A percentile compares a stretch with the other conserved stretches of the same genome.
Evolutionary conservation across 2,797 vertebrate species (phyloP).

Genomic region (Coccyzus lansbergi): DNA sequence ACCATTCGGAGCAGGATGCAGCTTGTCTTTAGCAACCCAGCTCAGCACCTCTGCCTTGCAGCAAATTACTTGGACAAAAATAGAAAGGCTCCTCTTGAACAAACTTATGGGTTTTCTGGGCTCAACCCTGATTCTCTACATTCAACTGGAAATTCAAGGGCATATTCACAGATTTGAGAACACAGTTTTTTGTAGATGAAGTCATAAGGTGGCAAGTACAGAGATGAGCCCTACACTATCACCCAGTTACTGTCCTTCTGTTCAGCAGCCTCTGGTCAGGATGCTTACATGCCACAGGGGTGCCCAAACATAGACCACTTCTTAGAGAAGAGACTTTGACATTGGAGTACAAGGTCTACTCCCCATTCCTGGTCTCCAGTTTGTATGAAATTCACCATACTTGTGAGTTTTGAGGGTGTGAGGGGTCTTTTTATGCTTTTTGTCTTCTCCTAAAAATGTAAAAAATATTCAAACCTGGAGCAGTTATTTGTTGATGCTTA

Average conservation of each 20-base stretch:
- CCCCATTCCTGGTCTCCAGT: not conserved
- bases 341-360: not conserved
- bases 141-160: not conserved
- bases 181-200: accelerated
- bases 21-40: not conserved
- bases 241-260: not conserved
- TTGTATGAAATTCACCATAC: not conserved
- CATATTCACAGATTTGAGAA: not conserved
- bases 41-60: not conserved
- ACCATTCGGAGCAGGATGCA: not conserved
- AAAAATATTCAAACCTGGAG: not conserved
- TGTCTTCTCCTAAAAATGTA: not conserved
- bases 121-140: not conserved
- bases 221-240: not conserved
- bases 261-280: not conserved
- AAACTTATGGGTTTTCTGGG: not conserved
- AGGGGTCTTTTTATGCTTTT: not conserved
- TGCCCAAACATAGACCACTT: not conserved
- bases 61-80: not conserved
- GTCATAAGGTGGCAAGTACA: not conserved
- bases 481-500: not conserved
- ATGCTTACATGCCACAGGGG: not conserved
- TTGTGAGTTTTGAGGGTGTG: not conserved
- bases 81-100: not conserved
- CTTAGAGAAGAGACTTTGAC: not conserved